Base-by-base conservation (phyloP, 2,888 invertebrate genomes). In the Calephelis perditalis region DNA sequence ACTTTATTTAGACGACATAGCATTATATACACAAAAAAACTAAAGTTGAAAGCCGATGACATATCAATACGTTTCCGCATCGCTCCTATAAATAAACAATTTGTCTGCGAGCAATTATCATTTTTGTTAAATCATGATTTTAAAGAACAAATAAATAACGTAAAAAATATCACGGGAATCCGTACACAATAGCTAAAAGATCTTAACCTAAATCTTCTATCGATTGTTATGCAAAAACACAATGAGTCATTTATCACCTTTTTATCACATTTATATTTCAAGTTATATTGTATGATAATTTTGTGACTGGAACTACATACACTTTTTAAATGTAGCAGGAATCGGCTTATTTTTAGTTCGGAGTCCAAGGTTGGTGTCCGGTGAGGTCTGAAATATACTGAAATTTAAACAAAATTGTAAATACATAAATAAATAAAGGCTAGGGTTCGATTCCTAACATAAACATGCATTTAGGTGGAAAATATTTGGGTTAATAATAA, bases 151-250 rank as follows among this genome's bases (percentile, higher is more conserved):
- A 54, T 54, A 35, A 77, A 78, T 81, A 77, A 79, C 77, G 81
- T 78, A 79, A 78, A 60, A 56, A 37, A 26, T 40, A 46, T 40
- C 78, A 82, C 71, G 54, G 54, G 67, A 71, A 81, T 78, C 74
- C 70, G 77, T 79, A 84, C 79, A 84, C 81, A 85, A 83, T 79
- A 82, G 76, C 79, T 79, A 78, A 75, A 73, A 84, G 81, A 84
- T 87, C 81, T 87, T 89, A 89, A 90, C 89, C 90, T 89, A 87
- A 86, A 88, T 89, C 82, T 82, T 79, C 82, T 82, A 90, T 90
- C 86, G 87, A 90, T 90, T 90, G 86, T 88, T 88, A 86, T 86
- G 87, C 88, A 85, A 88, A 88, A 88, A 87, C 86, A 88, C 83
- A 76, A 79, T 84, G 82, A 83, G 74, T 84, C 82, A 84, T 78